Evolutionary conservation across 1,140 invertebrate genomes (phyloP), one percentile per base, ranked within the genome.

Genomic region (Drosophila jambulina): DNA sequence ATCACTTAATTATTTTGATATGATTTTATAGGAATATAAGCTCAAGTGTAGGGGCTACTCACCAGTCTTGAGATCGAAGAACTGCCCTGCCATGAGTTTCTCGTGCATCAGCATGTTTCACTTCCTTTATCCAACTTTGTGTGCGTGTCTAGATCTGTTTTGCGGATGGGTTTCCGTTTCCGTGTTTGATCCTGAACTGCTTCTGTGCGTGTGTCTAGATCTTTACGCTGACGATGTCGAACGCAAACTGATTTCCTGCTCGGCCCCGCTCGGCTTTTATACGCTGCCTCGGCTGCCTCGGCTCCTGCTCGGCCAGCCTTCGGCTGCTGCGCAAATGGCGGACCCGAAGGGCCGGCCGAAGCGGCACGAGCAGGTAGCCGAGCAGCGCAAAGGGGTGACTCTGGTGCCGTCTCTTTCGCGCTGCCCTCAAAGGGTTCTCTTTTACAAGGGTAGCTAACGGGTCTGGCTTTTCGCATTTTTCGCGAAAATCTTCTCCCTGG

Each of bases 11-110:
- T 10, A 27, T n/a, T 49, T 32, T 19, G 0, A 13, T 10, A 13
- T 51, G 25, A 32, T 32, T 51, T 32, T 32, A 4, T 32, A 1
- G 15, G 3, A 23, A 17, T 17, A 21, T 23, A 36, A 36, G 6
- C 3, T 8, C 0, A 1, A 32, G 51, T 3, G 7, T 9, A 1
- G 17, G 40, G 38, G 6, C 8, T 49, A 90, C 90, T 92, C 76
- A 92, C 91, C 91, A 60, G 76, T 92, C 80, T 92, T 92, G 10
- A 92, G 59, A 78, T 92, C 91, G 59, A 92, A 81, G 75, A 92
- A 92, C 77, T 92, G 83, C 53, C 90, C 90, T 6, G 90, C 45
- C 59, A 92, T 81, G 17, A 92, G 71, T 86, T 92, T 92, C 65
- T 92, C 90, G 77, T 92, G 91, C 79, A 92, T 91, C 71, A 92